Conservation (phyloP, 2,888 invertebrate genomes). For the Morpho achilles region DNA sequence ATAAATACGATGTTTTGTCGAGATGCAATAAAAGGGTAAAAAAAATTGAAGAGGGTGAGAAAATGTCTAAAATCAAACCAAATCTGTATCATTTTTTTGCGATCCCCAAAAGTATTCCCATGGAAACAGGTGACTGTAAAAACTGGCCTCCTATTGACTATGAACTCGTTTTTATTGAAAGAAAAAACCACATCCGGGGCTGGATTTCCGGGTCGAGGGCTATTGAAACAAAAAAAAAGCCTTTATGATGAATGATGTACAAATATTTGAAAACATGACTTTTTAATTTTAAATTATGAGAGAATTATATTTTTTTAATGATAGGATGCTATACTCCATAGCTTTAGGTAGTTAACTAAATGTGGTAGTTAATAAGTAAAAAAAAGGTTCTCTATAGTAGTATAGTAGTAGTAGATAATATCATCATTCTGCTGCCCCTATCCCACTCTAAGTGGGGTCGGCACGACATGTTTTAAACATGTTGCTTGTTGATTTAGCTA, state of each 20-base stretch:
- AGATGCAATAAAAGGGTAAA: neutral
- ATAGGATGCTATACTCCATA: too few species aligned
- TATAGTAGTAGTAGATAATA: too few species aligned
- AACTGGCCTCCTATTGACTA: slow-evolving; percentile 53
- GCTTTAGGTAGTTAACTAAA: too few species aligned
- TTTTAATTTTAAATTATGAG: slow-evolving; percentile 24
- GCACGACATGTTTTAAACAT: too few species aligned
- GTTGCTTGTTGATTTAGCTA: too few species aligned
- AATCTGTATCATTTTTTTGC: slow-evolving; percentile 47
- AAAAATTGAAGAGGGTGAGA: slow-evolving; percentile 9
- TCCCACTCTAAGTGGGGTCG: too few species aligned
- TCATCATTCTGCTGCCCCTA: too few species aligned
- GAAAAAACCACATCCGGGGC: slow-evolving; percentile 62
- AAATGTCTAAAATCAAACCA: slow-evolving; percentile 15
- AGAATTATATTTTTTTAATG: neutral
- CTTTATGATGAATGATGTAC: slow-evolving; percentile 43
- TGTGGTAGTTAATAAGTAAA: too few species aligned
- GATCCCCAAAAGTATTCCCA: slow-evolving; percentile 50
- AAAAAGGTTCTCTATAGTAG: too few species aligned
- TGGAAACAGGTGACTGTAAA: slow-evolving; percentile 66
- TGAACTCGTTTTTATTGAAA: slow-evolving; percentile 63
- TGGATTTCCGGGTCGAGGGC: slow-evolving; percentile 60
- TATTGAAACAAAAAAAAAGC: slow-evolving; percentile 42
- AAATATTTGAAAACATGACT: slow-evolving; percentile 50
- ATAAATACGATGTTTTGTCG: too few species aligned